phyloP scores from a whole-genome alignment of 2,113 vertebrate genomes.

The Pungitius pungitius region DNA sequence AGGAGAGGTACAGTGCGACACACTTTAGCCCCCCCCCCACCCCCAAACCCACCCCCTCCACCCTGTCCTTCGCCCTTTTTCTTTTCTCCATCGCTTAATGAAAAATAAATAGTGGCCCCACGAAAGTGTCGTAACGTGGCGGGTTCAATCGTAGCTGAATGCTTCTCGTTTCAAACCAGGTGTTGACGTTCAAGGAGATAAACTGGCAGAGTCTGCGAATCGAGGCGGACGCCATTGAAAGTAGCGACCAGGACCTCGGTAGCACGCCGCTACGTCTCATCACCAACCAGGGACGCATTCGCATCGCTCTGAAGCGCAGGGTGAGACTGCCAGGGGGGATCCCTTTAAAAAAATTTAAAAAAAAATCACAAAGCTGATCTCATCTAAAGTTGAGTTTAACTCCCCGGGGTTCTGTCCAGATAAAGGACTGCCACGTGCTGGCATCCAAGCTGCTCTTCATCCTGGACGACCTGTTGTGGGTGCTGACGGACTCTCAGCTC shows the following conservation, averaged over 20 bases:
- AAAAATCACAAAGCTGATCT: neutral
- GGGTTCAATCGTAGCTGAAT: neutral
- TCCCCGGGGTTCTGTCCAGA: constrained; percentile 74
- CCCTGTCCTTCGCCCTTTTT: neutral
- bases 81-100: neutral
- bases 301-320: constrained; percentile 95
- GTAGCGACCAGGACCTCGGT: constrained; percentile 88
- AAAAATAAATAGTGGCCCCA: neutral
- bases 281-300: constrained; percentile 96
- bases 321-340: constrained; percentile 73
- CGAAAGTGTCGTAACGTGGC: neutral
- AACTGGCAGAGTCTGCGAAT: constrained; percentile 97
- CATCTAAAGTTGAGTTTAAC: constrained; percentile 2
- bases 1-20: constrained; percentile 87
- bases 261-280: constrained; percentile 94
- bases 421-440: constrained; percentile 96
- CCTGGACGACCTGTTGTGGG: constrained; percentile 96
- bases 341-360: neutral
- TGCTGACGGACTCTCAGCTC: constrained; percentile 96
- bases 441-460: constrained; percentile 96
- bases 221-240: constrained; percentile 94
- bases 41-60: neutral
- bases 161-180: constrained; percentile 78
- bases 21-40: neutral
- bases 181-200: constrained; percentile 97